phyloP scores from a whole-genome alignment of 2,797 vertebrate species.

The Masticophis lateralis region DNA sequence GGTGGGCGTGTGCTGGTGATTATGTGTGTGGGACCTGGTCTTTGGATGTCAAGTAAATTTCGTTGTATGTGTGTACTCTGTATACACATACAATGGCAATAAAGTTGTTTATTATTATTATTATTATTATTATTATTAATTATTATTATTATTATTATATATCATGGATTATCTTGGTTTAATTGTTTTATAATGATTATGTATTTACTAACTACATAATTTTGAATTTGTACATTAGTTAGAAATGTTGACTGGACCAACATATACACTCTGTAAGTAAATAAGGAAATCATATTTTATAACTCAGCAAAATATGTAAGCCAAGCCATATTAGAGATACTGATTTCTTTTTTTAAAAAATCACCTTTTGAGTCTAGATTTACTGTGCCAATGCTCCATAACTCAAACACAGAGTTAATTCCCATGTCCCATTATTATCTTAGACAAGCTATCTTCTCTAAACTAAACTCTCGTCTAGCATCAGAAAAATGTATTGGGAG shows the following conservation, averaged over 20 bases:
- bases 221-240: neutral
- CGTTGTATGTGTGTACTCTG: no score
- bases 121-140: no score
- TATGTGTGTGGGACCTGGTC: no score
- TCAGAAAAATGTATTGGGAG: neutral
- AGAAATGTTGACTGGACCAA: neutral
- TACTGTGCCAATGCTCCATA: neutral
- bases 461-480: neutral
- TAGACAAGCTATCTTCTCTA: neutral
- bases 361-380: neutral
- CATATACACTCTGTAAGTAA: neutral
- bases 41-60: no score
- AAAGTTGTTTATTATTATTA: no score
- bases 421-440: neutral
- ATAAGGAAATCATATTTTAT: neutral
- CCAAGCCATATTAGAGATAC: neutral
- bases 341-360: neutral
- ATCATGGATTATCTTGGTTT: neutral
- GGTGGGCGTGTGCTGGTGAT: no score
- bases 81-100: no score
- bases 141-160: neutral
- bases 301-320: neutral
- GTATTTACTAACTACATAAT: neutral
- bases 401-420: neutral
- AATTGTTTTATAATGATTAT: neutral